Percentiles rank a stretch among this genome's conserved stretches.
Evolutionary conservation across 2,888 invertebrate genomes (phyloP).

Genomic region (Gortyna flavago): DNA sequence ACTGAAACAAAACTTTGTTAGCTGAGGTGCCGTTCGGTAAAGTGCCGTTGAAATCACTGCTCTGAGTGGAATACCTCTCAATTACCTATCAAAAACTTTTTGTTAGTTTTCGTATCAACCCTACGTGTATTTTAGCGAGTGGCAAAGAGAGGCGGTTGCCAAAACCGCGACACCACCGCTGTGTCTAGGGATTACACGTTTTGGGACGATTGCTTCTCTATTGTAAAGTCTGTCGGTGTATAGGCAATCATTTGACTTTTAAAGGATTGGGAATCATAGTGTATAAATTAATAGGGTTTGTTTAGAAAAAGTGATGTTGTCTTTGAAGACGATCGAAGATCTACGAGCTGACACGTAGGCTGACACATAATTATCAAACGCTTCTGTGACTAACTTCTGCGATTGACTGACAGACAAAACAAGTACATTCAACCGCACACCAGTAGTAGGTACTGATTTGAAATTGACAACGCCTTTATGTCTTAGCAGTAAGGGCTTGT

Average conservation of each 20-base stretch:
- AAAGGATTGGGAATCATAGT: background rate
- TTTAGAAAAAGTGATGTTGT: background rate
- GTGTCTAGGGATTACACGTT: constrained; percentile 56
- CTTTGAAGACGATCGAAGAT: background rate
- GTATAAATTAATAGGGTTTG: background rate
- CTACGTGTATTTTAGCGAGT: constrained; percentile 40
- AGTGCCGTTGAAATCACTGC: background rate
- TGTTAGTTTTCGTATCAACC: constrained; percentile 25
- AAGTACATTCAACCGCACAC: too few species aligned
- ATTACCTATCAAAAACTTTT: background rate
- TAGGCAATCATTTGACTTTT: background rate
- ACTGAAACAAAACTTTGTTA: background rate
- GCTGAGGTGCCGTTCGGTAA: background rate
- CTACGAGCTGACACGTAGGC: too few species aligned
- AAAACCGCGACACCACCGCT: constrained; percentile 48
- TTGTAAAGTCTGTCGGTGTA: constrained; percentile 26
- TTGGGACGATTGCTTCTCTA: constrained; percentile 39
- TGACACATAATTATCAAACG: background rate
- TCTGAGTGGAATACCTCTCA: background rate
- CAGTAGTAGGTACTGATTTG: too few species aligned
- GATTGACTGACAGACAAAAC: too few species aligned
- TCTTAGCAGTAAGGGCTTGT: too few species aligned
- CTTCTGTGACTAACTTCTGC: background rate
- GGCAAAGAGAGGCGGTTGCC: constrained; percentile 49
- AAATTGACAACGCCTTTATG: too few species aligned